Base-by-base conservation (phyloP, 1,140 invertebrate species). In the Panagrolaimus sp. region DNA sequence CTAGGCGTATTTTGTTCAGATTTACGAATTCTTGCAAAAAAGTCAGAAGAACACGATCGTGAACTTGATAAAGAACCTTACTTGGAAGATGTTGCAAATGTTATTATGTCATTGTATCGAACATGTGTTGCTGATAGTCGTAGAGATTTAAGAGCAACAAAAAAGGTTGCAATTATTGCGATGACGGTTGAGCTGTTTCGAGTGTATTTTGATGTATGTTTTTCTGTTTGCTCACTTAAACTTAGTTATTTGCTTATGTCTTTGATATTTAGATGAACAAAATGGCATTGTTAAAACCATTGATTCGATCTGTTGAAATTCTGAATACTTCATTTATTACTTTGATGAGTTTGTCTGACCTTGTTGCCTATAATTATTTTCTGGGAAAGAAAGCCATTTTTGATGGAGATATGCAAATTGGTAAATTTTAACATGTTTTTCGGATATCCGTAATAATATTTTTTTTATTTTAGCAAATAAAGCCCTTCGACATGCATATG, bases 361-460 rank as follows among this genome's bases (percentile, higher is more conserved):
- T 94, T 52, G 87, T 89, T 32, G 97, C 95, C 0, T 98, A 96
- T 83, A 91, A 90, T 83, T 87, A 79, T 85, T 98, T 94, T 86
- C 92, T 96, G 17, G 95, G 95, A 1, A 87, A 94, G 7, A 96
- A 97, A 84, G 91, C 92, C 1, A 96, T 98, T 91, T 98, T 97
- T 85, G 94, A 98, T 84, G 94, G 92, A 73, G 92, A 97, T 83
- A 96, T 94, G 82, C 90, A 90, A 84, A 87, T 7, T 2, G 32
- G 32, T 38, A 38, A 4, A 38, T 38, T 38, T 38, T 38, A 7
- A 38, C 32, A 38, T 4, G 2, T 2, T 38, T 38, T 38, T 2
- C 32, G n/a, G n/a, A n/a, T n/a, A n/a, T n/a, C n/a, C n/a, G n/a
- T n/a, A n/a, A 4, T 38, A 38, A 38, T 38, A 38, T 7, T 38